Evolutionary conservation across 1,140 invertebrate species (phyloP), one percentile per base, ranked within the genome.

Genomic region (Papilio helenus): DNA sequence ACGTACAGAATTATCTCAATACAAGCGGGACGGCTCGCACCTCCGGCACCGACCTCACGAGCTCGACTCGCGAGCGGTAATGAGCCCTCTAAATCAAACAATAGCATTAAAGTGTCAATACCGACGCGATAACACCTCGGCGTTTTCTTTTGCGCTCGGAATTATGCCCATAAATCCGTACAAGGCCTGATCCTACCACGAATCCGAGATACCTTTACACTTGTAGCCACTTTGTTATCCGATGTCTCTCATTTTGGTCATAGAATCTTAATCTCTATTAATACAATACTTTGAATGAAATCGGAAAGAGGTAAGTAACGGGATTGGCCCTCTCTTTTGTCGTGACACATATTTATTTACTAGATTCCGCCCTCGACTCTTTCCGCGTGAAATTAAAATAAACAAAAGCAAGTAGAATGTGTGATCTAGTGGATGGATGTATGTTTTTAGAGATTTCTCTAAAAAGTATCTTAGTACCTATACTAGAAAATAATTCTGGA

Each of bases 21-120:
- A 76, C 68, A 68, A 79, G 80, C 74, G 79, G 83, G 88, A 79
- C 82, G 87, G 80, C 87, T 85, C 83, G 81, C 84, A 84, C 80
- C 85, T 84, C 79, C 81, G 80, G 83, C 85, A 20, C n/a, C 51
- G 51, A 55, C 51, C 51, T 91, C 90, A 92, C 90, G 91, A 92
- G 73, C 83, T 81, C 86, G 83, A 89, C 90, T 91, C 88, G 89
- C 93, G 85, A 84, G 65, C 80, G 46, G 87, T 94, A 94, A 94
- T 94, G 93, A 93, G 90, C 85, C 84, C 90, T 91, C 88, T 94
- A 94, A 93, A 94, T 93, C 93, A 94, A 93, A 94, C 93, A 94
- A 94, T 93, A 90, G 93, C 90, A 94, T 94, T 94, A 93, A 93
- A 91, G 92, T 94, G 93, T 93, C 93, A 94, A 93, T 94, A 90